Base-by-base conservation (phyloP, 2,888 invertebrate genomes). In the Polia nebulosa region DNA sequence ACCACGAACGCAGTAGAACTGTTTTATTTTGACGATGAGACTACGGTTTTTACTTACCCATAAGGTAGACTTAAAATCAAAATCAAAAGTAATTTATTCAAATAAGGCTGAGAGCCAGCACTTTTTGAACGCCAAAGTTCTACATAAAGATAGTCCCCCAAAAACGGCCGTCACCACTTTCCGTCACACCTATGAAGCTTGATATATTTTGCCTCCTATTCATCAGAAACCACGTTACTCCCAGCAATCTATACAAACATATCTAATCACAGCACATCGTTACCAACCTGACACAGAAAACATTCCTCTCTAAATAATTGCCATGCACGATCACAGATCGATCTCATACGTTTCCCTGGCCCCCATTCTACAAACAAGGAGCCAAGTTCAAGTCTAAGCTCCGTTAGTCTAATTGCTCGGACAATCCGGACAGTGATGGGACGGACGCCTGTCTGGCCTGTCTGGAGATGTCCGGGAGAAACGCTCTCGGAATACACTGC, bases 391-490 rank as follows among this genome's bases (percentile, higher is more conserved):
- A 83, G 84, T 81, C 81, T 67, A 78, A 78, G 78, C 78, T 83
- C 91, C 89, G 91, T 92, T 93, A 92, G 88, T 90, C 90, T 94
- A 94, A 93, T 94, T 93, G 93, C 92, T 87, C 73, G 83, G 84
- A 85, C 81, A 77, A 82, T 65, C 67, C 77, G 81, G 91, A 92
- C 93, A 87, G 86, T 91, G 93, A 93, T 89, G 88, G 87, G 91
- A 89, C 87, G 85, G 88, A 87, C 87, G 88, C 76, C 88, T 87
- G 87, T 87, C 89, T 77, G 74, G 78, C 47, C 84, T 78, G 86
- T 87, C 87, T 84, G 64, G 76, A 70, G 71, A 65, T 60, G 85
- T 83, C 75, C 81, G 80, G 74, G 77, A 70, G 80, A 80, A 69
- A 88, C 91, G 90, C 85, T 87, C 84, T 76, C 82, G 81, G 92